Evolutionary conservation across 2,113 vertebrate species (phyloP), one percentile per base, ranked within the genome.

Genomic region (Gnathonemus longibarbis): DNA sequence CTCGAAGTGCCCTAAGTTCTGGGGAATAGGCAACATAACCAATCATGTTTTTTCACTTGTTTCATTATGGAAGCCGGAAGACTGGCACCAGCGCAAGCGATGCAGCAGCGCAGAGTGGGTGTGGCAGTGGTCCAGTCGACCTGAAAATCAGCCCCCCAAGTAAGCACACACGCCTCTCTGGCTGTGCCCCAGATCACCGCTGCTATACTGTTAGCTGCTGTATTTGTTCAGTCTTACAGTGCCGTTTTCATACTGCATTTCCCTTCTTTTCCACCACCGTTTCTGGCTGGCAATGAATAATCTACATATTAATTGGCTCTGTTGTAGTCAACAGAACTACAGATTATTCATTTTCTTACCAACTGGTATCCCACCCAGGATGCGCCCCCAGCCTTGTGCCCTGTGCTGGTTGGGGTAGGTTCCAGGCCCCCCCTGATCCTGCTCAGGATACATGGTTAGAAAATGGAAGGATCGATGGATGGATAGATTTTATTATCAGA

Each of bases 41-140:
- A 13, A 11, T 87, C 42, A 53, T 11, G 4, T 39, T 39, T 45
- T n/a, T 42, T 52, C 45, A 88, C 50, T 88, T 35, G 83, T 88
- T 50, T 77, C 90, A 94, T 42, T 90, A 74, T 15, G 94, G 94
- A 95, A 93, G 95, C 85, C 66, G 13, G 91, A 91, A 2, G 89
- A 90, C 21, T 35, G 86, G 45, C 84, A 90, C 39, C 50, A 46
- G 19, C 50, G n/a, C 13, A 17, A 39, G 95, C 9, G 90, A 53
- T 70, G 95, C 95, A 80, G 92, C 21, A 95, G 94, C 84, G 91
- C 95, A 10, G 95, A 95, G 87, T 96, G 95, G 95, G 95, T 95
- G 24, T 95, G 96, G 96, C 94, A 96, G 35, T 95, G 95, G 95
- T 95, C 96, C 93, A 96, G 96, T 90, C 94, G 95, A 90, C 96